Evolutionary conservation across 2,113 vertebrate species (phyloP), one percentile per base, ranked within the genome.

Genomic region (Rattus rattus): DNA sequence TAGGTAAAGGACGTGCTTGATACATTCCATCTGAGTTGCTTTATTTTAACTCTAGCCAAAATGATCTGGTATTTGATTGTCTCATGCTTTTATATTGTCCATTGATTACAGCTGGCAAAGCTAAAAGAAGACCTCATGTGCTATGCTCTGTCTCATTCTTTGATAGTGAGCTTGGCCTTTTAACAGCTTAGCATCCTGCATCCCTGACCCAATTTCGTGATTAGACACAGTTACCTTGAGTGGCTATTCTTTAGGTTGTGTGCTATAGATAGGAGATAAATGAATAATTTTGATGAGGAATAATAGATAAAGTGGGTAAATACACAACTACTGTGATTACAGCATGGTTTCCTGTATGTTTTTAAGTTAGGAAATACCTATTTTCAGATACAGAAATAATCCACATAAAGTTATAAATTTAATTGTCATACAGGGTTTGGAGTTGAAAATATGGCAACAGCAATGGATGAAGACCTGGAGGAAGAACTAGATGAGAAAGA

Each of bases 381-480:
- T 54, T 97, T 92, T 95, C 73, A 54, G 39, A 73, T 43, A 75
- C 84, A 43, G 39, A 19, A 88, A 39, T 95, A 96, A 97, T 65
- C 4, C 70, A 91, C 19, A 61, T 83, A 61, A 72, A 79, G 43
- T 97, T 72, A 75, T 70, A 85, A 70, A 91, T 56, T 84, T 47
- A 80, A 97, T 43, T 84, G 28, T 90, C 49, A 89, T 88, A 14
- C 94, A 99, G 99, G 99, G 0, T 99, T 99, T 98, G 99, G 99
- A 72, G 99, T 99, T 76, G 99, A 99, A 98, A 99, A 99, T 96
- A 99, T 99, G 99, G 99, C 99, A 95, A 99, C 99, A 86, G 99
- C 99, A 77, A 99, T 99, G 99, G 99, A 99, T 96, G 99, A 99
- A 98, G 99, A 99, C 96, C 97, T 99, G 94, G 99, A 99, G 97